phyloP scores from a whole-genome alignment of 2,113 vertebrate genomes.

The Catharus fuscescens region DNA sequence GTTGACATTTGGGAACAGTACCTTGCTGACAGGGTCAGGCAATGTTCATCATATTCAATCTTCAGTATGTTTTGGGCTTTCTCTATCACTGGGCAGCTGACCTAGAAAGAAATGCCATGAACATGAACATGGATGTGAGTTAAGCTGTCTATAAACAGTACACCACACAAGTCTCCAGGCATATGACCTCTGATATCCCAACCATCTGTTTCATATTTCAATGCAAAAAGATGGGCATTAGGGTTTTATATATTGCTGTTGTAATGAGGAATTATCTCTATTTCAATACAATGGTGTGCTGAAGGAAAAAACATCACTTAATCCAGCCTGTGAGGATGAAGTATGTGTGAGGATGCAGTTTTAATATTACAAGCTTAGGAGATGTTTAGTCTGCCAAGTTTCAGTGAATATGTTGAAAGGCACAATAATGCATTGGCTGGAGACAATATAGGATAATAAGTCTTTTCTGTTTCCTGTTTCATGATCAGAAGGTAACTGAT shows the following conservation, averaged over 20 bases:
- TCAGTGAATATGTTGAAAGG: background rate
- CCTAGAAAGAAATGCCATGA: slow-evolving; percentile 74
- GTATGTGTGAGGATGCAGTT: background rate
- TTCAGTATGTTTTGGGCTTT: slow-evolving; percentile 85
- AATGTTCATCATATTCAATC: slow-evolving; percentile 86
- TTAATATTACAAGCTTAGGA: background rate
- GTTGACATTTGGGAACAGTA: slow-evolving; percentile 52
- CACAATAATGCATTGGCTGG: background rate
- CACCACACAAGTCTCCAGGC: background rate
- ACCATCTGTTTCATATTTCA: background rate
- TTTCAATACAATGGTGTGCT: background rate
- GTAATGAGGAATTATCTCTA: background rate
- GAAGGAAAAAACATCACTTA: background rate
- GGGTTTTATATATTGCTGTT: background rate
- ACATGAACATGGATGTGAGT: background rate
- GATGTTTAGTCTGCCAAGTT: background rate
- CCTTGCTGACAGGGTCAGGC: slow-evolving; percentile 91
- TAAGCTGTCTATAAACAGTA: background rate
- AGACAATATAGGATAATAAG: background rate
- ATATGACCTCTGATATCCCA: background rate
- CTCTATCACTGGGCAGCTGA: slow-evolving; percentile 87
- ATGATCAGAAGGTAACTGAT: background rate
- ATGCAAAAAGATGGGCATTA: background rate
- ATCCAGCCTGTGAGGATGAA: background rate
- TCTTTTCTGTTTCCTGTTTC: background rate